These are phyloP conservation scores for Heliconius charithonia DNA, from an alignment of 2,888 invertebrate species.

Conservation along the genomic window DNA sequence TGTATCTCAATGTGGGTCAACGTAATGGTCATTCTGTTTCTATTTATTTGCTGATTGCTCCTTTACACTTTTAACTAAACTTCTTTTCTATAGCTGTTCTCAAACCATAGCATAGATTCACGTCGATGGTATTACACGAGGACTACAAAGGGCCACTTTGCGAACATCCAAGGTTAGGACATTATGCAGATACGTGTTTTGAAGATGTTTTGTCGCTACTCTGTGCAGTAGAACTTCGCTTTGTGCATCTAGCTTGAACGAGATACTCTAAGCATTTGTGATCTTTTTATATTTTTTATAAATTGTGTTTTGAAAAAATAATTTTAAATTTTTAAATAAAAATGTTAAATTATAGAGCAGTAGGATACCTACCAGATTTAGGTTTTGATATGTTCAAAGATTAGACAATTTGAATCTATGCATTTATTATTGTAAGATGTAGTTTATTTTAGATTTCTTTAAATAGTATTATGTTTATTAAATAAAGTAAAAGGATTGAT, in stretches of 20 bases:
- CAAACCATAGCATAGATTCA: conserved; percentile 38
- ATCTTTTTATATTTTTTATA: conserved; percentile 25
- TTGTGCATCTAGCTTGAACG: conserved; percentile 25
- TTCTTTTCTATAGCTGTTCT: not conserved
- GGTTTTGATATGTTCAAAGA: conserved; percentile 3
- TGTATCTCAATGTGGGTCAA: conserved; percentile 39
- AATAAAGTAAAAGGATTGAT: not conserved
- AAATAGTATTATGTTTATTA: conserved; percentile 16
- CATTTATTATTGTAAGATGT: conserved; percentile 44
- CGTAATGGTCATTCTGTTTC: conserved; percentile 33
- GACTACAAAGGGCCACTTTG: conserved; percentile 30
- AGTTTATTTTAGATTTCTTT: conserved; percentile 24
- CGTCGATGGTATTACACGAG: conserved; percentile 31
- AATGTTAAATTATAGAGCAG: not conserved
- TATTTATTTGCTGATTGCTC: not conserved
- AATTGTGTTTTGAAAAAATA: not conserved
- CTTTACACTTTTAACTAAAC: not conserved
- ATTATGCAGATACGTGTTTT: conserved; percentile 23
- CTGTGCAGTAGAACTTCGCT: not conserved
- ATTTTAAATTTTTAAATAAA: not conserved
- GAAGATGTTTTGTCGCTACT: conserved; percentile 9
- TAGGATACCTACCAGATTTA: not conserved
- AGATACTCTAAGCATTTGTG: conserved; percentile 10
- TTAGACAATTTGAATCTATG: conserved; percentile 26
- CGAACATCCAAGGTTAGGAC: conserved; percentile 10